phyloP scores from a whole-genome alignment of 1,140 invertebrate species.

The Drosophila navojoa region DNA sequence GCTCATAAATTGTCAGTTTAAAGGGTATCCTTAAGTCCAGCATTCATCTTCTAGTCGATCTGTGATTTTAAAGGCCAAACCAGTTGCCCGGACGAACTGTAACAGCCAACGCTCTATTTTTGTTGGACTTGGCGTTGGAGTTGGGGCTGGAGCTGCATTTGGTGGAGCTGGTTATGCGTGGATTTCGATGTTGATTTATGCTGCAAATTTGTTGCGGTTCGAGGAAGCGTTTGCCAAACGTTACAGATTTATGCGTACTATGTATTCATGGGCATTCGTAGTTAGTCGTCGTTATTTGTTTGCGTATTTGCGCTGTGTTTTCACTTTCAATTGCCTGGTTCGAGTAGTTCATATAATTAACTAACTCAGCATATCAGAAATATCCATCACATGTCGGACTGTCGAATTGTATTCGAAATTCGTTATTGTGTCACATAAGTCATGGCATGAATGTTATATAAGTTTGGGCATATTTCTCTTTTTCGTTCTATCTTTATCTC shows the following conservation, averaged over 20 bases:
- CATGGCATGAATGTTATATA: no score
- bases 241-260: conserved; percentile 34
- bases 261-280: conserved; percentile 16
- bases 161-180: background rate
- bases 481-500: no score
- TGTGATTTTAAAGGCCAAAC: conserved; percentile 12
- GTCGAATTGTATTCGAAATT: no score
- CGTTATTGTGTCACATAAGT: no score
- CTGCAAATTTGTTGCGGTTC: conserved; percentile 4
- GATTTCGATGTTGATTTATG: conserved; percentile 30
- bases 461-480: no score
- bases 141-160: background rate
- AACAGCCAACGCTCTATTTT: conserved; percentile 20
- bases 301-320: background rate
- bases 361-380: no score
- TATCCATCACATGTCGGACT: no score
- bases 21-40: background rate
- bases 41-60: no score
- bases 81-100: conserved; percentile 25
- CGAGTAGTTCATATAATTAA: no score
- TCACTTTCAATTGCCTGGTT: background rate
- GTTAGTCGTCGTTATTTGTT: conserved; percentile 9
- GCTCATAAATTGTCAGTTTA: background rate
- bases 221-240: conserved; percentile 37
- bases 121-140: background rate